A percentile compares a stretch with the other conserved stretches of the same genome.
These are phyloP conservation scores for Montipora efflorescens DNA, from an alignment of 64 coral and sea anemone species.

Conservation along the genomic window DNA sequence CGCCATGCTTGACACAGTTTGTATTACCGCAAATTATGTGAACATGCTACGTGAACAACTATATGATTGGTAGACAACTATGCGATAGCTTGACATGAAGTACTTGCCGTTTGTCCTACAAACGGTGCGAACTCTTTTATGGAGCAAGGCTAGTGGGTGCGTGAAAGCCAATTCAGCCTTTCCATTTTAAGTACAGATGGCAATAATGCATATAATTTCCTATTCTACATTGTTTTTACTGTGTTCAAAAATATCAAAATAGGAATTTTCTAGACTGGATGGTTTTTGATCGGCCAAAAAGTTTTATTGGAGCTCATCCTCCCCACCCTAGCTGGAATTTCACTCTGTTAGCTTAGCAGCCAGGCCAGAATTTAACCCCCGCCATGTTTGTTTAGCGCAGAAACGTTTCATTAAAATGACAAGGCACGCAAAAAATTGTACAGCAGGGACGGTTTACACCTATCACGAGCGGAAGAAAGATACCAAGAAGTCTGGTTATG, in stretches of 20 bases:
- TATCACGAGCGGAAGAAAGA: conserved; percentile 98
- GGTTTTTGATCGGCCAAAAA: too few relatives aligned
- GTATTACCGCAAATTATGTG: too few relatives aligned
- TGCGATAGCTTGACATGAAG: too few relatives aligned
- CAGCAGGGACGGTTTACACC: conserved; percentile 93
- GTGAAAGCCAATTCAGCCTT: too few relatives aligned
- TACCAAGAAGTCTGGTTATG: conserved; percentile 90
- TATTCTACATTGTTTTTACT: not conserved
- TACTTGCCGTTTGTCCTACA: too few relatives aligned
- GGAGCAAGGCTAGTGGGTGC: not conserved
- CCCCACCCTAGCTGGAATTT: not conserved
- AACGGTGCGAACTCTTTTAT: too few relatives aligned
- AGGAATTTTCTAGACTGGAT: not conserved
- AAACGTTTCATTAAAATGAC: conserved; percentile 68
- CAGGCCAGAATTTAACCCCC: not conserved
- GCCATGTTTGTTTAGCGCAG: conserved; percentile 4
- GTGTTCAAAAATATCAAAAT: too few relatives aligned
- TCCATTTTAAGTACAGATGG: not conserved
- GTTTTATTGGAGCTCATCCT: not conserved
- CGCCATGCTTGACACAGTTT: conserved; percentile 24
- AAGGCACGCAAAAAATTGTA: conserved; percentile 92
- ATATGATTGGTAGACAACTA: too few relatives aligned
- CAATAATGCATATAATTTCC: not conserved
- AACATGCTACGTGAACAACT: too few relatives aligned
- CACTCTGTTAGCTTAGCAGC: not conserved